phyloP scores from a whole-genome alignment of 2,888 invertebrate species.

The Ptychoptera contaminata region DNA sequence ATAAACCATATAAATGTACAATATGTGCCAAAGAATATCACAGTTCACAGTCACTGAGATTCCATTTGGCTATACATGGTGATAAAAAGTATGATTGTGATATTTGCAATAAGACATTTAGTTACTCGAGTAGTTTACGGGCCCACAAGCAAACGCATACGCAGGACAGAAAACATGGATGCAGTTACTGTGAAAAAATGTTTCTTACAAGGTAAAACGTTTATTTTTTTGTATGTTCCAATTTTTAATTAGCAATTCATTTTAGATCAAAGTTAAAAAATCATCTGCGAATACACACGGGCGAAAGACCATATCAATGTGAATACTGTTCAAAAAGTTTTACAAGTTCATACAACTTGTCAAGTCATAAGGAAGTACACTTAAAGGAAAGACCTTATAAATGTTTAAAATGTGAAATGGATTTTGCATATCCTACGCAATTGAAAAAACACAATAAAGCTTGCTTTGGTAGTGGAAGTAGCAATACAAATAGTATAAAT shows the following conservation, averaged over 20 bases:
- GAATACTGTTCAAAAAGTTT: conserved; percentile 7
- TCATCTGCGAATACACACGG: conserved; percentile 8
- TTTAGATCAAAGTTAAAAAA: neutral
- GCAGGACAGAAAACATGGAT: conserved; percentile 1
- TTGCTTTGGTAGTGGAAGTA: no score
- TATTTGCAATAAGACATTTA: conserved; percentile 9
- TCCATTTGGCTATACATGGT: no score
- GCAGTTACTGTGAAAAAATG: neutral
- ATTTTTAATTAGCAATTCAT: neutral
- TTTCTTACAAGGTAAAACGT: neutral
- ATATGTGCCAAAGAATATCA: no score
- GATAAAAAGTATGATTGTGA: conserved; percentile 8
- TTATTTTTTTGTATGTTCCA: neutral
- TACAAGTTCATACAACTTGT: conserved; percentile 7
- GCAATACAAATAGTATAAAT: no score
- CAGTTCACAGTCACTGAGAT: no score
- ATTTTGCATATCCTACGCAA: conserved; percentile 8
- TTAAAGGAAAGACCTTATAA: conserved; percentile 7
- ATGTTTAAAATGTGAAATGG: conserved; percentile 5
- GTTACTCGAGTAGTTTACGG: conserved; percentile 8
- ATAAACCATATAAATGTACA: no score
- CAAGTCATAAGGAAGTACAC: conserved; percentile 7
- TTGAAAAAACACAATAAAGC: conserved; percentile 5
- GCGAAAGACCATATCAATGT: conserved; percentile 9
- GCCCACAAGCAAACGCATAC: conserved; percentile 2